Conservation (phyloP, 2,888 invertebrate genomes). For the Eupithecia abbreviata region DNA sequence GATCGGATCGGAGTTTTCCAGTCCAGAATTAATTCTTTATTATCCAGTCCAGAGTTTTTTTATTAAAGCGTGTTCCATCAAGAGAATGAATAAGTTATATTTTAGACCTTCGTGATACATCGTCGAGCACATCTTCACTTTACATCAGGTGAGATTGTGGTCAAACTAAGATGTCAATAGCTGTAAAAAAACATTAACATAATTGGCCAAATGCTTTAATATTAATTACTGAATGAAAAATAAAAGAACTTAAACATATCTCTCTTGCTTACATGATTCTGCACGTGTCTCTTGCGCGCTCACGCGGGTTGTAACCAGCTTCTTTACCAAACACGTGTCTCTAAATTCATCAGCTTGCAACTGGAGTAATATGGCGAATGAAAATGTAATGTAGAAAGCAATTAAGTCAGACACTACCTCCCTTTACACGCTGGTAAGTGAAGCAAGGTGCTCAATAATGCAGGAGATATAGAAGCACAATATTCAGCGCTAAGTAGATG, state of each 20-base stretch:
- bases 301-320: not conserved
- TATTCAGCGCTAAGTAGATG: constrained; percentile 2
- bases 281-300: not conserved
- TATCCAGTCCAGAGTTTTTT: not conserved
- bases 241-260: not conserved
- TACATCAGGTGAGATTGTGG: too few relatives aligned
- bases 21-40: not conserved
- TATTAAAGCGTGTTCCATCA: not conserved
- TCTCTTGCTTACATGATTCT: not conserved
- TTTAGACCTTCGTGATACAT: too few relatives aligned
- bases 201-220: not conserved
- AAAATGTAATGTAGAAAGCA: not conserved
- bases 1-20: not conserved
- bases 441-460: constrained; percentile 6
- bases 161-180: too few relatives aligned
- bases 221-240: not conserved
- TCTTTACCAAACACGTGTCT: not conserved
- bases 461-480: not conserved
- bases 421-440: not conserved
- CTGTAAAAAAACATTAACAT: not conserved
- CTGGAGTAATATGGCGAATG: not conserved
- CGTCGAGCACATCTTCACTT: too few relatives aligned
- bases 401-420: not conserved
- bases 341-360: not conserved
- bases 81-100: too few relatives aligned